Percentiles rank a stretch among this genome's conserved stretches.
Evolutionary conservation across 2,113 vertebrate species (phyloP).

Genomic region (Dunckerocampus dactyliophorus): DNA sequence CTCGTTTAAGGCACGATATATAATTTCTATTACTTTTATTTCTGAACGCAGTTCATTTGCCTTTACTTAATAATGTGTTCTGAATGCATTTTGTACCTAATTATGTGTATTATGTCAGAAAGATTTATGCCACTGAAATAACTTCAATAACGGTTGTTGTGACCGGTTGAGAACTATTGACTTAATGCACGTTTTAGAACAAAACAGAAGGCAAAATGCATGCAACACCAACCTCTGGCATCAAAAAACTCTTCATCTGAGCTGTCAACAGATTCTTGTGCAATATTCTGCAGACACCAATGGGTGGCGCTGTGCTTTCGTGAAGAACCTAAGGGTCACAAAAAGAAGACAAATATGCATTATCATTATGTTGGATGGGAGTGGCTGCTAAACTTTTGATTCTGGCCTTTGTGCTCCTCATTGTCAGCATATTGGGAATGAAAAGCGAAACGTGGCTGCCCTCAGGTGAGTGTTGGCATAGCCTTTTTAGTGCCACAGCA

Average conservation of each 20-base stretch:
- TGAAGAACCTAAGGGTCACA: constrained; percentile 69
- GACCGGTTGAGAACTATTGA: too few species aligned
- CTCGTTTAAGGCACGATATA: not conserved
- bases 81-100: too few species aligned
- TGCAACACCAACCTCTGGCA: constrained; percentile 83
- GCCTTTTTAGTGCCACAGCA: constrained; percentile 29
- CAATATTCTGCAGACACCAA: constrained; percentile 85
- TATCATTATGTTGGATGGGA: not conserved
- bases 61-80: too few species aligned
- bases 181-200: not conserved
- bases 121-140: too few species aligned
- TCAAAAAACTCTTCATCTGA: constrained; percentile 98
- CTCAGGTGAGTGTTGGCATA: constrained; percentile 5
- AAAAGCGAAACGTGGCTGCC: too few species aligned
- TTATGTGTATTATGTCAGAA: too few species aligned
- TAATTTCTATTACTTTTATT: not conserved
- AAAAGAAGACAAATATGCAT: constrained; percentile 9
- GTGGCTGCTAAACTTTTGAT: too few species aligned
- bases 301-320: constrained; percentile 75
- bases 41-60: too few species aligned
- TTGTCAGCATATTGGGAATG: too few species aligned
- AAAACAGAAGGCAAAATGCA: constrained; percentile 12
- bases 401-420: too few species aligned
- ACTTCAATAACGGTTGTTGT: too few species aligned
- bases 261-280: constrained; percentile 90